A percentile compares a stretch with the other conserved stretches of the same genome.
These are phyloP conservation scores for Porites lutea DNA, from an alignment of 64 coral and sea anemone genomes.

Conservation along the genomic window DNA sequence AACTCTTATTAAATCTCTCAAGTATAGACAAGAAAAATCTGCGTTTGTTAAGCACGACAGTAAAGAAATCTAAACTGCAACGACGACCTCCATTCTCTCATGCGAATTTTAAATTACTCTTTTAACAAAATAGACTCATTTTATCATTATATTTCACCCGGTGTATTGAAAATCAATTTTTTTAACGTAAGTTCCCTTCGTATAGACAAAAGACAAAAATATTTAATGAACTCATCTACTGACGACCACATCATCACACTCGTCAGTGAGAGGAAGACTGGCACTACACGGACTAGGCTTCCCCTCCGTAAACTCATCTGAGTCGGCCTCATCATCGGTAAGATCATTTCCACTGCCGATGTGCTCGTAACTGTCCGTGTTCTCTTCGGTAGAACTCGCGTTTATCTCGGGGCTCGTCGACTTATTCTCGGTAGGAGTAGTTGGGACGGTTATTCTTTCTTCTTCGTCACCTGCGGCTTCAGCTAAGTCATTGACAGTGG, in stretches of 20 bases:
- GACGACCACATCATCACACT: constrained; percentile 78
- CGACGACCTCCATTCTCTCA: neutral
- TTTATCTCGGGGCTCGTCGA: constrained; percentile 55
- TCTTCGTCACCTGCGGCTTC: neutral
- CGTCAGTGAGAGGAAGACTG: constrained; percentile 64
- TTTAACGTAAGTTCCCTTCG: neutral
- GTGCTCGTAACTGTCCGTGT: constrained; percentile 96
- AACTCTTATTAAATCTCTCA: too few species aligned
- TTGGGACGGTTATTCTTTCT: neutral
- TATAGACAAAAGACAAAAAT: neutral
- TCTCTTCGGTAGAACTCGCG: constrained; percentile 76
- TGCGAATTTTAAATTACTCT: neutral
- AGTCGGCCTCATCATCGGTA: constrained; percentile 90
- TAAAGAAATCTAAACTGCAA: neutral
- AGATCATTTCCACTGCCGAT: constrained; percentile 74
- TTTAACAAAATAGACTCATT: neutral
- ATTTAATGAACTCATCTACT: constrained; percentile 50
- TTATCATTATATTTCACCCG: neutral
- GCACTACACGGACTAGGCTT: neutral
- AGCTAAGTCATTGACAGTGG: neutral
- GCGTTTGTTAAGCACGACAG: neutral
- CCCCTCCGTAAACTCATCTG: constrained; percentile 57
- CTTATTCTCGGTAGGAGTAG: constrained; percentile 5
- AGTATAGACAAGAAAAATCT: too few species aligned
- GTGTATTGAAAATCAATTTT: neutral